phyloP scores from a whole-genome alignment of 2,888 invertebrate species.

The Ellobium chinense region DNA sequence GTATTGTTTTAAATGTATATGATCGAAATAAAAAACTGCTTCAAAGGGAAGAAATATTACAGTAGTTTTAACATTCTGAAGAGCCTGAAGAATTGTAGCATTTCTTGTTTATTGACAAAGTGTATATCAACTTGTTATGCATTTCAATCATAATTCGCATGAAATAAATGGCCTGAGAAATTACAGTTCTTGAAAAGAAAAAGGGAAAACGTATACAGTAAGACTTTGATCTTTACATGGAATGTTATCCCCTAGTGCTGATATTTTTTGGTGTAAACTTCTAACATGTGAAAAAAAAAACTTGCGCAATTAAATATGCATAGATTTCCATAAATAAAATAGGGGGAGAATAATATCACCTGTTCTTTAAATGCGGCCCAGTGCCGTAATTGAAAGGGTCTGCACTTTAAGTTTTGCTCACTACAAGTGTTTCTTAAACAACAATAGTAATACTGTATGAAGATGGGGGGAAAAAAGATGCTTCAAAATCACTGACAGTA shows the following conservation, averaged over 20 bases:
- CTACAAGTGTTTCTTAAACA: background rate
- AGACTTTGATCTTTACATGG: slow-evolving; percentile 46
- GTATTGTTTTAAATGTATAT: slow-evolving; percentile 18
- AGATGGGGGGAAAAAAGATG: background rate
- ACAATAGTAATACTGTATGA: slow-evolving; percentile 20
- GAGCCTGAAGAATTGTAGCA: background rate
- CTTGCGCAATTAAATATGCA: slow-evolving; percentile 43
- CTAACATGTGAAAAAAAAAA: background rate
- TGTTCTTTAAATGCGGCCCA: slow-evolving; percentile 14
- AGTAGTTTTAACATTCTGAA: background rate
- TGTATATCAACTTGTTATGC: background rate
- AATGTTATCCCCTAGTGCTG: slow-evolving; percentile 38
- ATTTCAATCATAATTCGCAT: slow-evolving; percentile 1
- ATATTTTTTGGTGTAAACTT: slow-evolving; percentile 27
- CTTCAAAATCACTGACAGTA: background rate
- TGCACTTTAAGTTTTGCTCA: slow-evolving; percentile 3
- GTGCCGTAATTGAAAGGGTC: slow-evolving; percentile 13
- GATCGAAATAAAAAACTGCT: slow-evolving; percentile 23
- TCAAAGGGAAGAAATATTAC: background rate
- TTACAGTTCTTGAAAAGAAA: slow-evolving; percentile 20
- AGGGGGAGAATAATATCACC: slow-evolving; percentile 44
- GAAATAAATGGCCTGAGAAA: slow-evolving; percentile 33
- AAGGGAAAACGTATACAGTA: slow-evolving; percentile 3
- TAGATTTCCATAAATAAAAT: slow-evolving; percentile 42
- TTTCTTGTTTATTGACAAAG: background rate